Base-by-base conservation (phyloP, 2,797 vertebrate genomes). In the Cetoscarus ocellatus region DNA sequence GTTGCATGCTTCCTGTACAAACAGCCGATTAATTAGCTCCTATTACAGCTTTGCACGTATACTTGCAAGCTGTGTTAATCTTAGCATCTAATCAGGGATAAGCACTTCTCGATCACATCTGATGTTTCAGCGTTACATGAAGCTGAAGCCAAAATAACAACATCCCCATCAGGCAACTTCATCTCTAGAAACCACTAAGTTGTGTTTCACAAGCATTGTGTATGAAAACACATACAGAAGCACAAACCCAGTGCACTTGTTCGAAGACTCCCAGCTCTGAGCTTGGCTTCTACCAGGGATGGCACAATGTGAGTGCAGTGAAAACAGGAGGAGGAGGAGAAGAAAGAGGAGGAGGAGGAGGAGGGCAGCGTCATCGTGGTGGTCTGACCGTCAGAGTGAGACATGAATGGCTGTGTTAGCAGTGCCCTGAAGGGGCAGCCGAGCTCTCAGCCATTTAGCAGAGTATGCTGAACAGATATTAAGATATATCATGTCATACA, bases 361-460 rank as follows among this genome's bases (percentile, higher is more conserved):
- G 77, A 43, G 76, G 77, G 77, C 35, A 80, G 83, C 83, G 85
- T 92, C 90, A 91, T 90, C 86, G 15, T 68, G 79, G 90, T 93
- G 92, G 91, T 88, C 91, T 90, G 90, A 92, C 90, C 75, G 54
- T 78, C 80, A 7, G 44, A 89, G 73, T 76, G 88, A 91, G 80
- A 89, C 81, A 73, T 90, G 86, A 92, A 90, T 89, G 89, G 88
- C 86, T 91, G 87, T 67, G 64, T 87, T 77, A 79, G 82, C 80
- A 77, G 63, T 67, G 74, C 86, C 88, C 89, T 90, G 85, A 78
- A 87, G 86, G 90, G 86, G 84, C 83, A 89, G 82, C 59, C 57
- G 64, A 85, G 87, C 88, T 86, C 81, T 85, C 82, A 81, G 76
- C 84, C 90, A 86, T 87, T 90, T 85, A 88, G 64, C 76, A 65